phyloP scores from a whole-genome alignment of 1,140 invertebrate species.

The Adoxophyes honmai region DNA sequence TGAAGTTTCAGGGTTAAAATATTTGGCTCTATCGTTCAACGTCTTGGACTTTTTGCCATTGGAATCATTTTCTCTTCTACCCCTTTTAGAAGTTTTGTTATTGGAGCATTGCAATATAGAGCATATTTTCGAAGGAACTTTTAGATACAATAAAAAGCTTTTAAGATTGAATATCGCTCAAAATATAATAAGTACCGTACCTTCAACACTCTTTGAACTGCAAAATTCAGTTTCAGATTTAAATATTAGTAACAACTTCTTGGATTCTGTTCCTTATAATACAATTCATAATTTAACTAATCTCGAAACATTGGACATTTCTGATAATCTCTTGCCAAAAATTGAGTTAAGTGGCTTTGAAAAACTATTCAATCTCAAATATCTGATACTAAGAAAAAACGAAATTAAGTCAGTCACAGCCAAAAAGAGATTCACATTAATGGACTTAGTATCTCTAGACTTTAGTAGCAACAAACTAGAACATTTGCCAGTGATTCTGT shows the following conservation, averaged over 20 bases:
- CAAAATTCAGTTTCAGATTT: constrained; percentile 58
- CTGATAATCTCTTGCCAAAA: constrained; percentile 63
- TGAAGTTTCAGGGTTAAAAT: constrained; percentile 83
- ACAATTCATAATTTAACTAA: constrained; percentile 58
- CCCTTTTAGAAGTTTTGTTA: constrained; percentile 60
- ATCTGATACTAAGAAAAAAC: constrained; percentile 63
- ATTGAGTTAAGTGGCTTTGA: constrained; percentile 64
- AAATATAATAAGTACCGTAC: constrained; percentile 62
- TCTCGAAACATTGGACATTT: constrained; percentile 59
- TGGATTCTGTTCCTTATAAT: constrained; percentile 63
- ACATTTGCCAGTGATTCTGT: constrained; percentile 49
- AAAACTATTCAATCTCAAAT: constrained; percentile 55
- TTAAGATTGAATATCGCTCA: constrained; percentile 62
- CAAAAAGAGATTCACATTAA: constrained; percentile 51
- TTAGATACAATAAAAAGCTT: constrained; percentile 60
- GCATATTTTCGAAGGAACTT: constrained; percentile 59
- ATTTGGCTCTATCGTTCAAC: constrained; percentile 59
- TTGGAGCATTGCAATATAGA: constrained; percentile 71
- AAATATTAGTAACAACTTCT: constrained; percentile 68
- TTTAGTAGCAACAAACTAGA: constrained; percentile 64
- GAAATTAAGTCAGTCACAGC: constrained; percentile 60
- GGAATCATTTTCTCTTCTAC: constrained; percentile 59
- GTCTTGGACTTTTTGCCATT: constrained; percentile 60
- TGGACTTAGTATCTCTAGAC: constrained; percentile 53
- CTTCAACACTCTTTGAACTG: constrained; percentile 46